Percentiles rank a stretch among this genome's conserved stretches.
These are phyloP conservation scores for Gyps fulvus DNA, from an alignment of 2,113 vertebrate species.

Conservation along the genomic window DNA sequence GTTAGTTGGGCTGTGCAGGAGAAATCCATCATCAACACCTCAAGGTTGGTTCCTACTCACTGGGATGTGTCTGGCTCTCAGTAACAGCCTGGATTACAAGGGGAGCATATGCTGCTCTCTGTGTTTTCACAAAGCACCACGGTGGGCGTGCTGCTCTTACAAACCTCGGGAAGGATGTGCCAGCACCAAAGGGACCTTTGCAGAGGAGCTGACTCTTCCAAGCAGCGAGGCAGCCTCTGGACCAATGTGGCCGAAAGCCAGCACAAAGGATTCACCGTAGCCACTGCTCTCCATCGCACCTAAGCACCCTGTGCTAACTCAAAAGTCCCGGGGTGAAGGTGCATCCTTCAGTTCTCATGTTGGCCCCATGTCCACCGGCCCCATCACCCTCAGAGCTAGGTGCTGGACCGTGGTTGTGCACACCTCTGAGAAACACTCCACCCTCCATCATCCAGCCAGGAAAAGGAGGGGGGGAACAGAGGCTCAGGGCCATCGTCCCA, in stretches of 20 bases:
- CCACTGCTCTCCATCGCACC: neutral
- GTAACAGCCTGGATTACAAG: neutral
- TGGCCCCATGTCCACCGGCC: neutral
- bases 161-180: neutral
- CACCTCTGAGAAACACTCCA: neutral
- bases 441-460: neutral
- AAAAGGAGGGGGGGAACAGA: neutral
- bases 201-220: neutral
- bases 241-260: accelerated
- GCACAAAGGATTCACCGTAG: neutral
- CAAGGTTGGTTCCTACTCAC: neutral
- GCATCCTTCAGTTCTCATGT: accelerated
- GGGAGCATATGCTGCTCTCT: neutral
- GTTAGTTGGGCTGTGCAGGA: neutral
- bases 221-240: neutral
- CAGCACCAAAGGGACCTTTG: neutral
- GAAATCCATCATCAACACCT: accelerated
- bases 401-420: neutral
- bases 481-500: neutral
- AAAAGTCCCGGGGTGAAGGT: neutral
- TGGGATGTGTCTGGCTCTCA: neutral
- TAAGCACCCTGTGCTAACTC: neutral
- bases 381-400: neutral
- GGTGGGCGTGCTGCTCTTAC: accelerated
- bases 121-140: accelerated